phyloP scores from a whole-genome alignment of 2,888 invertebrate genomes.

The Caenorhabditis afra region DNA sequence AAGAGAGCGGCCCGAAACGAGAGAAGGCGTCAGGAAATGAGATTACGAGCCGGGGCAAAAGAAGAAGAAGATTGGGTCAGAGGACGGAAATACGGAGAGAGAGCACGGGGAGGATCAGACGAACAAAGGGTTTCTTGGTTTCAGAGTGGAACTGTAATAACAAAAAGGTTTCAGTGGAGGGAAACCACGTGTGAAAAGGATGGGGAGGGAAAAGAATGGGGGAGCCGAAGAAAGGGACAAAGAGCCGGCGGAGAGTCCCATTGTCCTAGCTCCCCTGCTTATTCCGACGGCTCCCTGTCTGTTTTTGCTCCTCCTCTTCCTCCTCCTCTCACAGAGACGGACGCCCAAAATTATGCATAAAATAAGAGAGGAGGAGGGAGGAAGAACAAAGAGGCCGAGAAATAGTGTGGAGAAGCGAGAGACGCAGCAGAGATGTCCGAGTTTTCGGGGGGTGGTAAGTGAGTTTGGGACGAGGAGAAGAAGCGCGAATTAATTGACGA shows the following conservation, averaged over 20 bases:
- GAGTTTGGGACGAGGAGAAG: conserved; percentile 1
- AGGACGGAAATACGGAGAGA: not conserved
- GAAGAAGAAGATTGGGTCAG: conserved; percentile 18
- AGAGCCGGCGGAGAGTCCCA: conserved; percentile 30
- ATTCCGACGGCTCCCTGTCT: conserved; percentile 11
- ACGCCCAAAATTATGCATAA: conserved; percentile 49
- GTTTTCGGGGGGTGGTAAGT: conserved; percentile 20
- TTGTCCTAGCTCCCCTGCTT: conserved; percentile 26
- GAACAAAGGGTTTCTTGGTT: conserved; percentile 27
- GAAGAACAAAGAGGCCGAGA: conserved; percentile 19
- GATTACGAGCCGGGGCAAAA: conserved; percentile 35
- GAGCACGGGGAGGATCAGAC: not conserved
- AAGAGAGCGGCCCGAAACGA: conserved; percentile 6
- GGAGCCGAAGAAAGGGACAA: conserved; percentile 9
- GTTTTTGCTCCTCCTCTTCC: conserved; percentile 42
- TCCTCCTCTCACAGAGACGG: too few relatives aligned
- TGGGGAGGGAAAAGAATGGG: conserved; percentile 23
- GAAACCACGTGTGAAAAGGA: not conserved
- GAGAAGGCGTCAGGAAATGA: conserved; percentile 38
- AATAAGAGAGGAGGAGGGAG: conserved; percentile 24
- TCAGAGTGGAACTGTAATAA: too few relatives aligned
- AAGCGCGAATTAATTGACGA: not conserved
- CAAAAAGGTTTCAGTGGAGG: conserved; percentile 2
- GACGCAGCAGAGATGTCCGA: not conserved
- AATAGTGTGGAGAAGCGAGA: conserved; percentile 10